Conservation (phyloP, 1,140 invertebrate species). For the Rhopalosiphum padi region DNA sequence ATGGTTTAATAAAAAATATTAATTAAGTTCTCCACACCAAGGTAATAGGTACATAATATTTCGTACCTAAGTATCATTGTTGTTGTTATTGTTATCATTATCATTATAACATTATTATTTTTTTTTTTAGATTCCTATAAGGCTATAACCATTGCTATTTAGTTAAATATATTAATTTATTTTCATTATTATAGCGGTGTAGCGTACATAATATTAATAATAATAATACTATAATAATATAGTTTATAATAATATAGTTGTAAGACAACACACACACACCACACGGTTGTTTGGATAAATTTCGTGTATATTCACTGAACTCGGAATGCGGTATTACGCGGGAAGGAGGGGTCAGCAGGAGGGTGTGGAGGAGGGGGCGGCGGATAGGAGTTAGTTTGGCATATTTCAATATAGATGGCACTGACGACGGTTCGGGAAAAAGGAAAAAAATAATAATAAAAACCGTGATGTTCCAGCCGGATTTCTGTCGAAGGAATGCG, state of each 20-base stretch:
- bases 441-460: slow-evolving; percentile 41
- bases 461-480: slow-evolving; percentile 51
- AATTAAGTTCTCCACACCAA: background rate
- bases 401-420: slow-evolving; percentile 57
- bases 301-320: slow-evolving; percentile 32
- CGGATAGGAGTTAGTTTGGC: slow-evolving; percentile 43
- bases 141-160: background rate
- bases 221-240: background rate
- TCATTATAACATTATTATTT: background rate
- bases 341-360: background rate
- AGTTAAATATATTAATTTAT: background rate
- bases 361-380: background rate
- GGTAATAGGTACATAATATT: no score
- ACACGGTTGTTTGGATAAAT: slow-evolving; percentile 24
- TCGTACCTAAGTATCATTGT: background rate
- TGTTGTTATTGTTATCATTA: background rate
- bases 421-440: slow-evolving; percentile 39
- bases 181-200: background rate
- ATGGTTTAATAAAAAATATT: background rate
- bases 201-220: background rate
- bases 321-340: background rate
- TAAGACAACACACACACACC: background rate
- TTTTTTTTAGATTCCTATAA: background rate
- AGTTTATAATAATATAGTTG: background rate
- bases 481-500: slow-evolving; percentile 52